Evolutionary conservation across 2,888 invertebrate species (phyloP).

Genomic region (Nineta flava): DNA sequence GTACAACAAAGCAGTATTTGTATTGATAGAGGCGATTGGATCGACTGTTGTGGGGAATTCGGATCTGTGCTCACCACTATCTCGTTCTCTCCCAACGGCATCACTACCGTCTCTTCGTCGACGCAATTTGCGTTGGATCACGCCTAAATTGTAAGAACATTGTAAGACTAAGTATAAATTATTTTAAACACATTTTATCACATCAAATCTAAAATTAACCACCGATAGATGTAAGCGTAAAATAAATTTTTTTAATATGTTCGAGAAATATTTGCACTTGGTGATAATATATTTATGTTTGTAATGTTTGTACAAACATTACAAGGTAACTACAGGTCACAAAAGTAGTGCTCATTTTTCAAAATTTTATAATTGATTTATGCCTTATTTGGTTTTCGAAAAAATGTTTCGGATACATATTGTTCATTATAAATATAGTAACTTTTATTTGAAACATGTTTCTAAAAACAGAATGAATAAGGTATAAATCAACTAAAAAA

Average conservation of each 20-base stretch:
- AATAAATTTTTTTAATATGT: background rate
- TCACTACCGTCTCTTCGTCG: background rate
- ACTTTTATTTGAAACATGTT: too few species aligned
- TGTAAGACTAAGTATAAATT: background rate
- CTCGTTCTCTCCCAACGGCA: background rate
- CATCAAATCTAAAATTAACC: background rate
- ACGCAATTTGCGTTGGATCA: background rate
- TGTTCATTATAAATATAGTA: too few species aligned
- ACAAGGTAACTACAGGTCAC: too few species aligned
- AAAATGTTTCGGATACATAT: too few species aligned
- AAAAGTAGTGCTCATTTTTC: too few species aligned
- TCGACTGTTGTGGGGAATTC: background rate
- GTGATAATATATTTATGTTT: too few species aligned
- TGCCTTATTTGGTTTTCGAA: too few species aligned
- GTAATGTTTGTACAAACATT: too few species aligned
- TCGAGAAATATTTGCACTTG: background rate
- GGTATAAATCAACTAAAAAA: too few species aligned
- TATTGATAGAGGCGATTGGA: background rate
- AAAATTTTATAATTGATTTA: too few species aligned
- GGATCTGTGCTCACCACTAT: too few species aligned
- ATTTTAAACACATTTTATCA: background rate
- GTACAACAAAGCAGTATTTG: slow-evolving; percentile 3
- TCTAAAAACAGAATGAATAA: too few species aligned
- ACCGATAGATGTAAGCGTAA: background rate
- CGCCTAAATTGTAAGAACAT: background rate